Conservation (phyloP, 2,888 invertebrate species). For the Subacronicta megacephala region DNA sequence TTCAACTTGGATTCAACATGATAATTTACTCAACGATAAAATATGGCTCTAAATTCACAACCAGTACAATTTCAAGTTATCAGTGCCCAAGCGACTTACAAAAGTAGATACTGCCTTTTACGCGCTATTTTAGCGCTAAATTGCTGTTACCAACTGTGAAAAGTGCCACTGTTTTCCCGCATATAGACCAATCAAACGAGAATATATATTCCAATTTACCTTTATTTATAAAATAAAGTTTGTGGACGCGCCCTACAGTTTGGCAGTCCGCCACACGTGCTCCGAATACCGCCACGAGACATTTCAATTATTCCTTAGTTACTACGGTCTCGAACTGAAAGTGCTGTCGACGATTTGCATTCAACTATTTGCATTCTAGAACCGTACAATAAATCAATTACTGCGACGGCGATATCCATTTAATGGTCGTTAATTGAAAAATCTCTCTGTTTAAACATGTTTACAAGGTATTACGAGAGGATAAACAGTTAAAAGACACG, state of each 20-base stretch:
- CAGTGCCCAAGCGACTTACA: constrained; percentile 68
- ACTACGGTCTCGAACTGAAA: constrained; percentile 47
- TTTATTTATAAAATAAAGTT: constrained; percentile 59
- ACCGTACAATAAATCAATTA: constrained; percentile 67
- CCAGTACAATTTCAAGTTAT: constrained; percentile 80
- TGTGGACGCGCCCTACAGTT: constrained; percentile 51
- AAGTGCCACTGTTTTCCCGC: constrained; percentile 55
- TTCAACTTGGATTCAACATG: constrained; percentile 60
- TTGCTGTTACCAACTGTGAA: constrained; percentile 62
- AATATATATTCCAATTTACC: constrained; percentile 63
- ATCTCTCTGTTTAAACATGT: constrained; percentile 76
- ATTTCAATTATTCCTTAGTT: constrained; percentile 73
- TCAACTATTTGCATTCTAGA: constrained; percentile 73
- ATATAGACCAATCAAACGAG: constrained; percentile 59
- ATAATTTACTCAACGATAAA: constrained; percentile 74
- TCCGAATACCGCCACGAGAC: constrained; percentile 63
- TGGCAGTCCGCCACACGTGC: constrained; percentile 75
- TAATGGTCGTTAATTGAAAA: constrained; percentile 73
- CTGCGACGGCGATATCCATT: constrained; percentile 64
- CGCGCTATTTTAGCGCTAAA: constrained; percentile 74
- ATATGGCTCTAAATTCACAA: constrained; percentile 68
- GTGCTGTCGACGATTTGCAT: constrained; percentile 65
- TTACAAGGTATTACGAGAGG: constrained; percentile 72
- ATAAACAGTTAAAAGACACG: constrained; percentile 71
- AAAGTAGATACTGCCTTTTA: constrained; percentile 66